Evolutionary conservation across 2,797 vertebrate species (phyloP).

Genomic region (Galaxias olidus): DNA sequence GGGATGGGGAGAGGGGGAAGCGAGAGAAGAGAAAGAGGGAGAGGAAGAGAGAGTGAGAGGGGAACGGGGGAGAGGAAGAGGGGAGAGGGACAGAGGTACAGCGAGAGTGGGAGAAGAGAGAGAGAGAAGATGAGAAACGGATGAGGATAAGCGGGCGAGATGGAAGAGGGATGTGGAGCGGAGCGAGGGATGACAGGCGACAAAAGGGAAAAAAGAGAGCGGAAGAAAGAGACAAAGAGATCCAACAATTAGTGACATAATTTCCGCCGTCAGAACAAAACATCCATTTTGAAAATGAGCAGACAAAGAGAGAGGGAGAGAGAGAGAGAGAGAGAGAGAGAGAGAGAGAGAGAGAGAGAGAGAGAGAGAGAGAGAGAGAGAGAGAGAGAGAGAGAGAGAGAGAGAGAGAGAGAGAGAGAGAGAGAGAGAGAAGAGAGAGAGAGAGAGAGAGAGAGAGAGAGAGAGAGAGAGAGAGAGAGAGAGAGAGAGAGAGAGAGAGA

Average conservation of each 20-base stretch:
- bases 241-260: not conserved
- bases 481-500: not conserved
- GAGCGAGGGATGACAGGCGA: too few species aligned
- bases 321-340: not conserved
- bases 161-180: too few species aligned
- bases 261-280: not conserved
- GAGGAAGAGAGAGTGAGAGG: not conserved
- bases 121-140: not conserved
- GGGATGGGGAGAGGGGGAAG: not conserved
- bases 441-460: not conserved
- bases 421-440: conserved; percentile 5
- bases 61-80: too few species aligned
- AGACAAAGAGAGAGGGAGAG: conserved; percentile 2
- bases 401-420: not conserved
- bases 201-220: not conserved
- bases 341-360: not conserved
- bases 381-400: not conserved
- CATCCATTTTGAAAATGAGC: conserved; percentile 17
- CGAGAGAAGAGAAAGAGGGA: not conserved
- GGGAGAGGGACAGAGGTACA: too few species aligned
- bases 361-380: not conserved
- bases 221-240: not conserved
- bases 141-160: too few species aligned
- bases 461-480: too few species aligned
- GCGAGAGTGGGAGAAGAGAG: not conserved